A percentile compares a stretch with the other conserved stretches of the same genome.
These are phyloP conservation scores for Netelia melanura DNA, from an alignment of 2,888 invertebrate species.

Conservation along the genomic window DNA sequence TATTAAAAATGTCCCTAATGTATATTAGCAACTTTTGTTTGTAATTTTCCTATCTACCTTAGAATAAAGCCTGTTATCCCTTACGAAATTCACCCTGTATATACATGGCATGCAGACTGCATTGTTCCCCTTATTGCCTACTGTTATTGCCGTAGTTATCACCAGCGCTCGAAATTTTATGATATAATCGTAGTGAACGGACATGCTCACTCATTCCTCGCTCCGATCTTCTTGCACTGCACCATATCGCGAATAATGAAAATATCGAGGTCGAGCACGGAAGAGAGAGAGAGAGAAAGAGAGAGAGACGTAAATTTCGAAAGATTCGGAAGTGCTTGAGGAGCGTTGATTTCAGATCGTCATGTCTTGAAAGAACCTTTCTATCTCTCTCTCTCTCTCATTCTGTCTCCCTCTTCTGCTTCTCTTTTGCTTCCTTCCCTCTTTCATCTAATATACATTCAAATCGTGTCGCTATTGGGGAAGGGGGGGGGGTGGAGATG, in stretches of 20 bases:
- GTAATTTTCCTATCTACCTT: no score
- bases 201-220: slow-evolving; percentile 9
- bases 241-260: neutral
- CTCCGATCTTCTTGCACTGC: slow-evolving; percentile 4
- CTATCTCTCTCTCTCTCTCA: slow-evolving; percentile 21
- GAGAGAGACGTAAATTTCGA: neutral
- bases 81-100: neutral
- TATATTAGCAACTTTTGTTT: no score
- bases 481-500: neutral
- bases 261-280: neutral
- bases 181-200: slow-evolving; percentile 72
- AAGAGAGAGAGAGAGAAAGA: neutral
- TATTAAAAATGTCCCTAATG: no score
- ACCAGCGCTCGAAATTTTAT: slow-evolving; percentile 75
- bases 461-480: slow-evolving; percentile 9
- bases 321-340: slow-evolving; percentile 31
- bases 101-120: slow-evolving; percentile 21
- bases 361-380: slow-evolving; percentile 29
- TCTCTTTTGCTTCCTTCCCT: neutral
- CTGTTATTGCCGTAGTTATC: slow-evolving; percentile 77
- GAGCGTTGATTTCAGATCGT: slow-evolving; percentile 30
- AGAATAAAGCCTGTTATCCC: no score
- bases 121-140: slow-evolving; percentile 73
- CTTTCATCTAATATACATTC: slow-evolving; percentile 8
- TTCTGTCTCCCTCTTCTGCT: neutral